Base-by-base conservation (phyloP, 2,888 invertebrate species). In the Helobdella robusta region DNA sequence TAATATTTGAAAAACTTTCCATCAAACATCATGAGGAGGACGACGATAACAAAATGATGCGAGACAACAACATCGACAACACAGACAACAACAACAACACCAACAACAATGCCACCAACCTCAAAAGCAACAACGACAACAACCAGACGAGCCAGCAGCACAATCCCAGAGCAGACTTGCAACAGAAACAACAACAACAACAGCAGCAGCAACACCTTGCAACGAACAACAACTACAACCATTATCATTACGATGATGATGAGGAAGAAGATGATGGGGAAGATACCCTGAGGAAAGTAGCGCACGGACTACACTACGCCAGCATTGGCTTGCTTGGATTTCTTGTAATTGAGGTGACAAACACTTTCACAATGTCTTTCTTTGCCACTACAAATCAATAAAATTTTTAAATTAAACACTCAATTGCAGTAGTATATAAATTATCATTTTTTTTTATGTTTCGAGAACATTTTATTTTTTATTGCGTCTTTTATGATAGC, bases 251-350 rank as follows among this genome's bases (percentile, higher is more conserved):
- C 1, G 18, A 25, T 23, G 32, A 48, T 25, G 59, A 59, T 15
- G 59, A 25, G 23, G 63, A 64, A 1, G 64, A 64, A 23, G 59
- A 64, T n/a, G 65, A 67, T 34, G 68, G 68, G 15, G 56, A 68
- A 34, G 71, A 71, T 60, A 48, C 64, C 11, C 65, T 71, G 28
- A 71, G 67, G 32, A 69, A 70, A 23, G 69, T 69, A n/a, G 71
- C 71, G n/a, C 70, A 70, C 52, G 68, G 69, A 8, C 63, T 71
- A 25, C 71, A 71, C 68, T 69, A 69, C 63, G 71, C 71, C 28
- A 70, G 70, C 65, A 69, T 71, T 25, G 68, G 67, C 23, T 61
- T 71, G 11, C 68, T 71, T 3, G 71, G 69, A 18, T 70, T 71
- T 50, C 67, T 71, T 11, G 71, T 71, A 2, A 32, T 70, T 20